These are phyloP conservation scores for Ptilonorhynchus violaceus DNA, from an alignment of 2,113 vertebrate genomes.

Conservation along the genomic window DNA sequence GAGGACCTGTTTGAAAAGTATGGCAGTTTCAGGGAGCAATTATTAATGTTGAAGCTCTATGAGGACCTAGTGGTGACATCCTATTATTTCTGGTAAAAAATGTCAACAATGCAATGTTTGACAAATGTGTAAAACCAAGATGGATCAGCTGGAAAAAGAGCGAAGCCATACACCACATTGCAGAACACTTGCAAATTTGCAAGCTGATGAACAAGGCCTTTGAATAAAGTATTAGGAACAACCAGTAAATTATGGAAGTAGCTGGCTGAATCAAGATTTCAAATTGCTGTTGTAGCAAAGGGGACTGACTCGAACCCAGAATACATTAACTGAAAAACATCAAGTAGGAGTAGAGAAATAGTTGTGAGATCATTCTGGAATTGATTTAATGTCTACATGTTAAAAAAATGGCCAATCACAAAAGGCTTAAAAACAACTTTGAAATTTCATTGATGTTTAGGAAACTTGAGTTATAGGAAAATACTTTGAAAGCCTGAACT, in stretches of 20 bases:
- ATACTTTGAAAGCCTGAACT: background rate
- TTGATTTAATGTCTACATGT: background rate
- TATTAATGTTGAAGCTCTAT: background rate
- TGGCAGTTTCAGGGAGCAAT: background rate
- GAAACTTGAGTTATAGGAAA: background rate
- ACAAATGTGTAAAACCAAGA: background rate
- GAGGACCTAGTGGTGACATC: background rate
- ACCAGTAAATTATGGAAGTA: background rate
- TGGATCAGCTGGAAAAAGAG: background rate
- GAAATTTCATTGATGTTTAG: background rate
- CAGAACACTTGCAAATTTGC: background rate
- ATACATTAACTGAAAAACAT: conserved; percentile 9
- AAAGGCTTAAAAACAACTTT: background rate
- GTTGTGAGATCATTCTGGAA: background rate
- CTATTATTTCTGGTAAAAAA: background rate
- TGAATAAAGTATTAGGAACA: background rate
- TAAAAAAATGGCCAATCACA: background rate
- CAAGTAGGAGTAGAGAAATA: background rate
- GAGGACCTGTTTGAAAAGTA: background rate
- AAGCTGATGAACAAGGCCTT: background rate
- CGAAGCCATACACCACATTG: background rate
- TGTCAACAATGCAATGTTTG: background rate
- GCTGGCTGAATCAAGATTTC: background rate
- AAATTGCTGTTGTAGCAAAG: background rate
- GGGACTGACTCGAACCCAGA: background rate